Evolutionary conservation across 1,140 invertebrate genomes (phyloP), one percentile per base, ranked within the genome.

Genomic region (Akabosia matsudoensis): DNA sequence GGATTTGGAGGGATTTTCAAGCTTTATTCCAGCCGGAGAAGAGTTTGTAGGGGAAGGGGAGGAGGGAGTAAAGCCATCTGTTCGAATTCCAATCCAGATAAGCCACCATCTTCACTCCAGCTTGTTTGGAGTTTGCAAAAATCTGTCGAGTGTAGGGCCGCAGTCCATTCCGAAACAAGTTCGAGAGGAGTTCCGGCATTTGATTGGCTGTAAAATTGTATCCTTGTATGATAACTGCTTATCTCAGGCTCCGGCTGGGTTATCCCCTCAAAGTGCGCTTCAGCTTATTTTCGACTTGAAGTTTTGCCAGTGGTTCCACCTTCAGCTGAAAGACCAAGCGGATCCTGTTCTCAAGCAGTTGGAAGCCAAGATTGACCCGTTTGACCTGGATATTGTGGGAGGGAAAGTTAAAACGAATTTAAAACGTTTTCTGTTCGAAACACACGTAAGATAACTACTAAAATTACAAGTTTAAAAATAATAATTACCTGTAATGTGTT

Each of bases 281-380:
- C 80, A 81, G 64, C 76, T 81, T 10, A 70, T 79, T 30, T 81
- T 81, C 28, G 80, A 81, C 33, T 37, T 81, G 24, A 81, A 81
- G 30, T 81, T 79, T 70, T 64, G 79, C 16, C 80, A 81, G 33
- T 81, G 80, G 80, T 78, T 81, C 45, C 80, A 81, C 67, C 71
- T 77, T 16, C 79, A 78, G 33, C 52, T 81, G 16, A 70, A 28
- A 18, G 71, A 54, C 13, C 7, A 24, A 16, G 54, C 76, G 0
- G 78, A 81, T 1, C 64, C 64, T n/a, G 37, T 51, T 3, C n/a
- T 45, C n/a, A 37, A 34, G 22, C 13, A 13, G 34, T 26, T 79
- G 16, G 3, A 74, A 0, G 26, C 33, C 1, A 74, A 77, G 26
- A 75, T 81, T 33, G 80, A 81, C 52, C 80, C 80, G 0, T 81